These are phyloP conservation scores for Andricus quercusramuli DNA, from an alignment of 2,888 invertebrate species.

Conservation along the genomic window DNA sequence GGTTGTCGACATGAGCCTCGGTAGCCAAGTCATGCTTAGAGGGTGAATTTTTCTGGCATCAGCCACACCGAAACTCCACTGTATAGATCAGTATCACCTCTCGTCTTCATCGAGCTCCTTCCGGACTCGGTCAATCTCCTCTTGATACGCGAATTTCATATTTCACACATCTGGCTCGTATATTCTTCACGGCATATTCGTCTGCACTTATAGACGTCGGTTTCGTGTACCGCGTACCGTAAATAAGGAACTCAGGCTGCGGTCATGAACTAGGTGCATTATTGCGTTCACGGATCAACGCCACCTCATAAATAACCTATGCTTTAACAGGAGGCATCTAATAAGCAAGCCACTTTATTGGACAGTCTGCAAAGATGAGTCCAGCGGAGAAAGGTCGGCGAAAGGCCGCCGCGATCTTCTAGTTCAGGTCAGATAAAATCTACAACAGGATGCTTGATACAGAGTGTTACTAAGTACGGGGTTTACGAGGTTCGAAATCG, in stretches of 20 bases:
- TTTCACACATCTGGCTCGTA: neutral
- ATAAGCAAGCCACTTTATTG: slow-evolving; percentile 59
- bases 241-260: neutral
- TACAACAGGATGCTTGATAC: slow-evolving; percentile 25
- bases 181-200: neutral
- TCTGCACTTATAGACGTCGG: neutral
- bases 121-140: slow-evolving; percentile 10
- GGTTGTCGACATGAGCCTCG: slow-evolving; percentile 59
- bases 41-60: slow-evolving; percentile 65
- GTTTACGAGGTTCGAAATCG: slow-evolving; percentile 45
- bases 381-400: slow-evolving; percentile 43
- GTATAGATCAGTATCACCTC: slow-evolving; percentile 13
- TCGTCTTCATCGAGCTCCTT: neutral
- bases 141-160: neutral
- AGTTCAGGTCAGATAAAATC: slow-evolving; percentile 40
- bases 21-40: slow-evolving; percentile 72
- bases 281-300: slow-evolving; percentile 17
- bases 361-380: slow-evolving; percentile 46
- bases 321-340: slow-evolving; percentile 47
- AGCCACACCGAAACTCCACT: slow-evolving; percentile 45
- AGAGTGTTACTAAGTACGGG: slow-evolving; percentile 40
- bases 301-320: slow-evolving; percentile 50
- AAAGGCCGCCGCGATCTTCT: slow-evolving; percentile 43
- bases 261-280: slow-evolving; percentile 25
- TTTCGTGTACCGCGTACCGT: neutral